Conservation (phyloP, 2,888 invertebrate species). For the Hipparchia semele region DNA sequence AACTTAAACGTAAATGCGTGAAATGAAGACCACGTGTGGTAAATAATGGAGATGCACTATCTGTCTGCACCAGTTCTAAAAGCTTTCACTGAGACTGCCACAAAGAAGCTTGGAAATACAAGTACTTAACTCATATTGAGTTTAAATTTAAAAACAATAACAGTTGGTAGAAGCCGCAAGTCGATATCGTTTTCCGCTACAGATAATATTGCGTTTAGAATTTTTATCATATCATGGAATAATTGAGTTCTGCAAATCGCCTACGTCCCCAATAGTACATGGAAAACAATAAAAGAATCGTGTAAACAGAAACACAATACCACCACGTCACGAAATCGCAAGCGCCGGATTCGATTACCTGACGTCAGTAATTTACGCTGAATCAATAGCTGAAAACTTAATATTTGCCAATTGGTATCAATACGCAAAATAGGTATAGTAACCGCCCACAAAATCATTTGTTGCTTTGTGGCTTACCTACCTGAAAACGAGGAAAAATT, state of each 20-base stretch:
- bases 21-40: too few species aligned
- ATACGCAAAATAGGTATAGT: background rate
- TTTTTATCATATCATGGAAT: slow-evolving; percentile 32
- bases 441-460: background rate
- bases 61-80: too few species aligned
- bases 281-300: slow-evolving; percentile 20
- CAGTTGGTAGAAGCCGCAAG: slow-evolving; percentile 21
- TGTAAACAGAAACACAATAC: slow-evolving; percentile 28
- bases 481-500: too few species aligned
- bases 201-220: slow-evolving; percentile 30
- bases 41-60: too few species aligned
- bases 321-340: slow-evolving; percentile 24
- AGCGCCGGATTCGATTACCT: slow-evolving; percentile 17
- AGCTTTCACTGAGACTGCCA: too few species aligned
- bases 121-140: too few species aligned
- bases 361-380: slow-evolving; percentile 23
- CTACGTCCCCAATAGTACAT: slow-evolving; percentile 24
- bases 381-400: background rate
- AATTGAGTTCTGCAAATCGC: slow-evolving; percentile 32
- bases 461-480: background rate
- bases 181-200: slow-evolving; percentile 30
- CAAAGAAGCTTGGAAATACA: background rate
- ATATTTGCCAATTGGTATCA: slow-evolving; percentile 8
- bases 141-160: slow-evolving; percentile 9
- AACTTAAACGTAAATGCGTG: too few species aligned